Evolutionary conservation across 2,888 invertebrate genomes (phyloP), one percentile per base, ranked within the genome.

Genomic region (Entomobrya proxima): DNA sequence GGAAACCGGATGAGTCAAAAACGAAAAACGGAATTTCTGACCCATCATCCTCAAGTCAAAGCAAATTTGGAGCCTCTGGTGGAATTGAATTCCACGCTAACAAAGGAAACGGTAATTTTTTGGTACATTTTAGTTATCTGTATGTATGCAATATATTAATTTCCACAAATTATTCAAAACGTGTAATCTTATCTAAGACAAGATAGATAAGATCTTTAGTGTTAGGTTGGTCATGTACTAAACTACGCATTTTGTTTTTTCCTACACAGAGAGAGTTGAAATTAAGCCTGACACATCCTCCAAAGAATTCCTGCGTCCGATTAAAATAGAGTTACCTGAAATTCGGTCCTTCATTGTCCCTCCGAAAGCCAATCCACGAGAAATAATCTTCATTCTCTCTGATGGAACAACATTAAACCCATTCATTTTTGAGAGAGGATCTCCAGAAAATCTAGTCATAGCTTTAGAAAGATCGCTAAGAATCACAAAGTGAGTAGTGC

Each of bases 351-450:
- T 88, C 21, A 85, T 90, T 1, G 83, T 87, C 7, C 83, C 87
- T 6, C 86, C 85, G 11, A 90, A 90, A 74, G 78, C 80, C 2
- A 82, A 30, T n/a, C 87, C 87, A 11, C 74, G 88, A 67, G 90
- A 93, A 40, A 91, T 95, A 72, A 93, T 94, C 47, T 94, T 97
- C 89, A 94, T 95, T 89, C 94, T 95, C 89, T 95, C 94, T 88
- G 94, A 95, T 92, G 94, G 95, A 72, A 94, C 95, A 0, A 94
- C 94, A 91, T 94, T 95, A 90, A 95, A 95, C 87, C 95, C 96
- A 5, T 96, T 98, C 91, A 95, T 96, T 91, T 98, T 98, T 92
- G 96, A 96, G 91, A 95, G 96, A 89, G 96, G 96, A 0, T 97
- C 97, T 90, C 96, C 96, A 0, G 96, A 96, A 90, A 94, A 94